Conservation (phyloP, 2,797 vertebrate genomes). For the Darevskia nairensis region DNA sequence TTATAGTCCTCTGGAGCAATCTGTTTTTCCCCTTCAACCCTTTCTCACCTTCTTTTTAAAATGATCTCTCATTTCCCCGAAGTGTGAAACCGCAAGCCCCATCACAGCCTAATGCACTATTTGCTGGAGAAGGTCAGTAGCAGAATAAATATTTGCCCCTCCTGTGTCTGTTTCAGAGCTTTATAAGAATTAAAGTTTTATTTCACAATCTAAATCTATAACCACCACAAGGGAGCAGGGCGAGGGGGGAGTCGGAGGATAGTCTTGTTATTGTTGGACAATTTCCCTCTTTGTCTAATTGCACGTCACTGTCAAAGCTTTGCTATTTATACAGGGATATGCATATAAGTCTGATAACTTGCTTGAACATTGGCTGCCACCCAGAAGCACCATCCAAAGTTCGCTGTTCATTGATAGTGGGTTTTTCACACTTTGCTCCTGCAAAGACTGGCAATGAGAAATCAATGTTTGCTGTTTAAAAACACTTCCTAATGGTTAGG, state of each 20-base stretch:
- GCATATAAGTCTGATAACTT: conserved; percentile 27
- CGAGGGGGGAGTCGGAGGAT: too few relatives aligned
- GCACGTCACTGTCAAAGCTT: neutral
- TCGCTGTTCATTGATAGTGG: neutral
- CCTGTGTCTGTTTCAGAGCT: conserved; percentile 65
- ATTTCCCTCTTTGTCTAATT: conserved; percentile 9
- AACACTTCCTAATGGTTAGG: neutral
- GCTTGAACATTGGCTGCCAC: neutral
- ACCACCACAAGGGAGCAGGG: neutral
- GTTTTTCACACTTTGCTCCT: neutral
- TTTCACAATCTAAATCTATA: conserved; percentile 58
- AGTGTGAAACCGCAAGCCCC: neutral
- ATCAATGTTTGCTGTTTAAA: neutral
- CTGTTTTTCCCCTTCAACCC: conserved; percentile 17
- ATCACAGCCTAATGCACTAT: conserved; percentile 29
- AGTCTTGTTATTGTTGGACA: neutral
- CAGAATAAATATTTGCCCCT: conserved; percentile 77
- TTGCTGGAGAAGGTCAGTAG: conserved; percentile 79
- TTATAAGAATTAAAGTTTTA: conserved; percentile 64
- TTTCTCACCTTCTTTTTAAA: neutral
- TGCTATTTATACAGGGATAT: conserved; percentile 21
- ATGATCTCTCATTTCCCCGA: conserved; percentile 62
- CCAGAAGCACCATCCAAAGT: neutral
- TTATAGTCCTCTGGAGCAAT: conserved; percentile 19
- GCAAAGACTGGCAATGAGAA: neutral